Conservation (phyloP, 2,113 vertebrate species). For the Eolophus roseicapilla region DNA sequence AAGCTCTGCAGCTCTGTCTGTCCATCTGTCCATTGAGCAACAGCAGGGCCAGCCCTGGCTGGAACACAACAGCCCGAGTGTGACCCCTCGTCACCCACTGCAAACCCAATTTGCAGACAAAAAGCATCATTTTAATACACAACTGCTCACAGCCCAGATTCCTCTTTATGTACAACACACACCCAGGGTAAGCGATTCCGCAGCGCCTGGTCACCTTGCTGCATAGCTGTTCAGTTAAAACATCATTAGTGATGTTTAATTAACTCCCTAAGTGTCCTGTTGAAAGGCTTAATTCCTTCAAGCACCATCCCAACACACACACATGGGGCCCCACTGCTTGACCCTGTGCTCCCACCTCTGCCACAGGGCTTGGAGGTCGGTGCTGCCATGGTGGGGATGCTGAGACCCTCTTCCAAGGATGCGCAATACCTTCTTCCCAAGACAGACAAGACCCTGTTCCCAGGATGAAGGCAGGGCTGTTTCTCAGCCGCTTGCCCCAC, state of each 20-base stretch:
- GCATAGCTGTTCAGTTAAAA: neutral
- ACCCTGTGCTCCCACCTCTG: neutral
- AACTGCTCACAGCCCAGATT: fast-evolving
- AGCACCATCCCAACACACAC: neutral
- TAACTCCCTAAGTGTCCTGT: neutral
- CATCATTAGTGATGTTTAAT: neutral
- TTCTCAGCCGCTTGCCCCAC: neutral
- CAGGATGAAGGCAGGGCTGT: neutral
- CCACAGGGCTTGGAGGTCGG: fast-evolving
- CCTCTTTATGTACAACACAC: neutral
- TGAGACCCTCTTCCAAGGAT: neutral
- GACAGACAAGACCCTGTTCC: neutral
- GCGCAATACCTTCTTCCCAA: neutral
- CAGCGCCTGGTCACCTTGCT: neutral
- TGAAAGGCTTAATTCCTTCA: neutral
- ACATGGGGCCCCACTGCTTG: fast-evolving
- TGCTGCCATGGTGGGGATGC: fast-evolving
- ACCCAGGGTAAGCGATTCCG: neutral
- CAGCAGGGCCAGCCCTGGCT: neutral
- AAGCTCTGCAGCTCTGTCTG: neutral
- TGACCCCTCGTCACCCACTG: fast-evolving
- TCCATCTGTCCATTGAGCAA: fast-evolving
- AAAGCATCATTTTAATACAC: neutral
- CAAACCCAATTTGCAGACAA: neutral
- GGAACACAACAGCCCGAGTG: fast-evolving